Base-by-base conservation (phyloP, 2,797 vertebrate genomes). In the Lacerta bilineata region DNA sequence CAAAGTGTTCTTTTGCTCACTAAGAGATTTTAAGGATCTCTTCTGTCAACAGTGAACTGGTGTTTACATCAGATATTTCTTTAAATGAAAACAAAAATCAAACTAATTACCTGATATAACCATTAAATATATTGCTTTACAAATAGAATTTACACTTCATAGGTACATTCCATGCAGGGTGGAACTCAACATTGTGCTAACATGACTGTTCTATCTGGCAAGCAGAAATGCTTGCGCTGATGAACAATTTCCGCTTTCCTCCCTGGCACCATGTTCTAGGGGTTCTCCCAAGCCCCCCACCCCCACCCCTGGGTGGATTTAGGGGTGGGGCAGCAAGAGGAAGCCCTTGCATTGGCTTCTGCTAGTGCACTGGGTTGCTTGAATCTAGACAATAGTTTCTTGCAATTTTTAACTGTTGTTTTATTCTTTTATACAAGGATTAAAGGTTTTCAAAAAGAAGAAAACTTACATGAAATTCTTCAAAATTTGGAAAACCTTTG, bases 11-110 rank as follows among this genome's bases (percentile, higher is more conserved):
- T 78, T 29, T 5, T 78, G 8, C 2, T 50, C 39, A 86, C n/a
- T 68, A 72, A 5, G n/a, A n/a, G 69, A 72, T 5, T 13, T n/a
- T 13, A n/a, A 33, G n/a, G 46, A 50, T 50, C 11, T 11, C 20
- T 85, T 77, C 18, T 29, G 11, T 8, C 39, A 10, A 36, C 15
- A 39, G 25, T 33, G 41, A 27, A 66, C 50, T 3, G 50, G 50
- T 55, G 50, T 55, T 15, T 55, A 15, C 50, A 61, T 2, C 18
- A 61, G 20, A 23, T 23, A 61, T 23, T 61, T 61, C 46, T 64
- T n/a, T n/a, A 41, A 86, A 79, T 68, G 50, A 9, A 86, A 79
- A 86, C 20, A 78, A 68, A 86, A 46, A 66, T 29, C 7, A 55
- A 55, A 71, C 23, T 50, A 50, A 69, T 17, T 36, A 39, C 27